Evolutionary conservation across 2,113 vertebrate genomes (phyloP).

Genomic region (Fulica atra): DNA sequence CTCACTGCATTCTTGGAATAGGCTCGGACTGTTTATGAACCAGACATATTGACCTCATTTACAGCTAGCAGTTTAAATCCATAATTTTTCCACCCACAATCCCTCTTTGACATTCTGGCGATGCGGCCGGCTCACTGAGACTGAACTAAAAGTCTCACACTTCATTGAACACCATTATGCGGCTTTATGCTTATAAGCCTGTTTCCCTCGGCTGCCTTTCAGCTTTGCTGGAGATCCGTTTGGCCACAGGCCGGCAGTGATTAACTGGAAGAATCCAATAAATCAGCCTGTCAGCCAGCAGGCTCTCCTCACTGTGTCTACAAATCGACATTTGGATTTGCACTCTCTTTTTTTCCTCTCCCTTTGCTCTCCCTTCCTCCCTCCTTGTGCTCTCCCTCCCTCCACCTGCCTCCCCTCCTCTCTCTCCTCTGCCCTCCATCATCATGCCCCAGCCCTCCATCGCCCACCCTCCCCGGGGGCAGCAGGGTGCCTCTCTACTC

Average conservation of each 20-base stretch:
- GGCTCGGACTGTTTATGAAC: conserved; percentile 96
- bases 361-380: not conserved
- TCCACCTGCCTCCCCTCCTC: not conserved
- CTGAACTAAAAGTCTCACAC: conserved; percentile 96
- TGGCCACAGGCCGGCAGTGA: conserved; percentile 88
- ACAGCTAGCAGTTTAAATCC: conserved; percentile 91
- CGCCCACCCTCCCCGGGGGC: not conserved
- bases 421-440: not conserved
- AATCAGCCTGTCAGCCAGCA: conserved; percentile 94
- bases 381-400: not conserved
- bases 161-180: conserved; percentile 99
- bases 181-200: conserved; percentile 92
- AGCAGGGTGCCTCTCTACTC: conserved; percentile 50
- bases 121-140: conserved; percentile 88
- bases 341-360: conserved; percentile 41
- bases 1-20: conserved; percentile 91
- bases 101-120: conserved; percentile 88
- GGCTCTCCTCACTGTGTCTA: conserved; percentile 83
- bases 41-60: conserved; percentile 97
- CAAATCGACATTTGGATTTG: conserved; percentile 90
- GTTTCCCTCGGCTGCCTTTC: conserved; percentile 88
- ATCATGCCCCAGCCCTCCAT: not conserved
- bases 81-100: conserved; percentile 90
- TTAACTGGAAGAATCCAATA: conserved; percentile 97
- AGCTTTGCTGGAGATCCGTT: conserved; percentile 90